Conservation (phyloP, 2,797 vertebrate genomes). For the Syngnathus rostellatus region DNA sequence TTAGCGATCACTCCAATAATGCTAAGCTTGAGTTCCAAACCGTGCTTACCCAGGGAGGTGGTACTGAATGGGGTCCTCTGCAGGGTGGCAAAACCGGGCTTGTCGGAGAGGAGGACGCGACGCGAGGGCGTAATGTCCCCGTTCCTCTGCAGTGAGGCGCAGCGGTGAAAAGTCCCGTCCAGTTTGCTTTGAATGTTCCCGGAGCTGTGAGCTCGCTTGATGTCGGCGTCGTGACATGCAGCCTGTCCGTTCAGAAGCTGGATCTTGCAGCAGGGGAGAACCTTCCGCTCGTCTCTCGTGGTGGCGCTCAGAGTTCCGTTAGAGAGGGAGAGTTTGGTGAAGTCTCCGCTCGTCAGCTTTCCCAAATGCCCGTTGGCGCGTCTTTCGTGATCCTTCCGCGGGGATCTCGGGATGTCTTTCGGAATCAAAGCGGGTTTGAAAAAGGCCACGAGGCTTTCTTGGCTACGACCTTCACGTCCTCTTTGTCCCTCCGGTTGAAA, state of each 20-base stretch:
- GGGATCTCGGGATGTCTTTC: conserved; percentile 58
- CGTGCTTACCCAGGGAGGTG: conserved; percentile 69
- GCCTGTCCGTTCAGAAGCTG: conserved; percentile 48
- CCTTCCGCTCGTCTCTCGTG: conserved; percentile 32
- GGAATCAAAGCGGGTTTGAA: conserved; percentile 66
- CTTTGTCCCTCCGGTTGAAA: conserved; percentile 33
- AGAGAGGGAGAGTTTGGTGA: conserved; percentile 51
- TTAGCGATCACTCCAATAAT: background rate
- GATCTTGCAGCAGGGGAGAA: conserved; percentile 19
- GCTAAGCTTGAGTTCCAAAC: conserved; percentile 53
- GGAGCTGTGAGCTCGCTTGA: conserved; percentile 78
- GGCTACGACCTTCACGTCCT: conserved; percentile 43
- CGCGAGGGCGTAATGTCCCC: conserved; percentile 30
- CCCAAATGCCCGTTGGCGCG: conserved; percentile 27
- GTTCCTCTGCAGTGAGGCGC: conserved; percentile 72
- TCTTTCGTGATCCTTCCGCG: conserved; percentile 28
- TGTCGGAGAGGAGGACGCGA: conserved; percentile 53
- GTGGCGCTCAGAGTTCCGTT: conserved; percentile 57
- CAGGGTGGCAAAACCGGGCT: conserved; percentile 58
- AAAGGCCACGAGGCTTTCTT: conserved; percentile 67
- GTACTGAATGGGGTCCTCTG: conserved; percentile 71
- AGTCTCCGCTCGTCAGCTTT: conserved; percentile 29
- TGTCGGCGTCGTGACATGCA: conserved; percentile 36
- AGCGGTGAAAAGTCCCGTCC: conserved; percentile 61
- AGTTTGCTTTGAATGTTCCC: conserved; percentile 69